phyloP scores from a whole-genome alignment of 2,113 vertebrate species.

The Hymenochirus boettgeri region DNA sequence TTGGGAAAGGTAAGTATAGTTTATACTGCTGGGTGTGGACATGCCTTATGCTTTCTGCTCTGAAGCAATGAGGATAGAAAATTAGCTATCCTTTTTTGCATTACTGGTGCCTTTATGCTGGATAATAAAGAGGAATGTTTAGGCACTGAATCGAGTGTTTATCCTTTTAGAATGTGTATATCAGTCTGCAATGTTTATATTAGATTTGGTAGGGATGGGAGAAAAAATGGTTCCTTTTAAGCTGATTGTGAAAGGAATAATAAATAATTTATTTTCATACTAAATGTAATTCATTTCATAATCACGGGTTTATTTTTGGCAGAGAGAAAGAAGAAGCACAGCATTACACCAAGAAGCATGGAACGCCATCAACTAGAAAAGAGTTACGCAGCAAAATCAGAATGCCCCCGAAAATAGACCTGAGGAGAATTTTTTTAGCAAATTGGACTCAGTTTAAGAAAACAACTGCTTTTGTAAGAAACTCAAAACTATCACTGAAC shows the following conservation, averaged over 20 bases:
- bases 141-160: too few relatives aligned
- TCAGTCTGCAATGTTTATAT: too few relatives aligned
- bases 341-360: slow-evolving; percentile 95
- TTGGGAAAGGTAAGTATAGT: too few relatives aligned
- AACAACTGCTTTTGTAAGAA: slow-evolving; percentile 98
- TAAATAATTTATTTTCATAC: background rate
- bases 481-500: slow-evolving; percentile 92
- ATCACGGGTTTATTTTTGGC: slow-evolving; percentile 16
- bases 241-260: background rate
- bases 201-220: too few relatives aligned
- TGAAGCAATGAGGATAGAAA: too few relatives aligned
- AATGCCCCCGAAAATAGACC: slow-evolving; percentile 83
- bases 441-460: slow-evolving; percentile 94
- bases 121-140: slow-evolving; percentile 94
- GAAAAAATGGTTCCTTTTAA: background rate
- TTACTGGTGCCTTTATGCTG: too few relatives aligned
- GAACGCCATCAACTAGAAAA: slow-evolving; percentile 86
- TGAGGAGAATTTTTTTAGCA: slow-evolving; percentile 94
- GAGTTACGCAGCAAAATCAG: slow-evolving; percentile 93
- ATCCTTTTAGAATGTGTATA: too few relatives aligned
- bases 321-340: slow-evolving; percentile 94
- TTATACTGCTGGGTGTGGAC: too few relatives aligned
- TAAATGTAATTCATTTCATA: background rate
- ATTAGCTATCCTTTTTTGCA: too few relatives aligned
- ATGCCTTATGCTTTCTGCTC: too few relatives aligned